Conservation (phyloP, 2,113 vertebrate species). For the Dryoscopus gambensis region DNA sequence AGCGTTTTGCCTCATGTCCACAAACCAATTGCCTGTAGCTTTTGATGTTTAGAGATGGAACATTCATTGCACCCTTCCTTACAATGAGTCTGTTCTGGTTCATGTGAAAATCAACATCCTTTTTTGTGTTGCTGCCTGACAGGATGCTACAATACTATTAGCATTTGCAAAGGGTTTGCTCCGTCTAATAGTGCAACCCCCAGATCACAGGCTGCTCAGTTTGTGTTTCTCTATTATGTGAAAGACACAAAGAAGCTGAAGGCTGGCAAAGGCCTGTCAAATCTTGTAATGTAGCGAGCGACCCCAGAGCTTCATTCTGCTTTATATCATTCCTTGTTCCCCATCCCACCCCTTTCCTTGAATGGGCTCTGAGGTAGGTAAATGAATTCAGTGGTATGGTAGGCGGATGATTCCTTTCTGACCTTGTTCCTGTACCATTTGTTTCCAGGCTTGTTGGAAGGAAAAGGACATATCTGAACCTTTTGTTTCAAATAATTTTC, state of each 20-base stretch:
- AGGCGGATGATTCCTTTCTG: constrained; percentile 79
- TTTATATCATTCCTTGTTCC: constrained; percentile 73
- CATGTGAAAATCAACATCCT: constrained; percentile 77
- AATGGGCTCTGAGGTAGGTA: constrained; percentile 87
- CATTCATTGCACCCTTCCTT: constrained; percentile 65
- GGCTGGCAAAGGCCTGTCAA: constrained; percentile 92
- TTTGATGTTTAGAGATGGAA: constrained; percentile 69
- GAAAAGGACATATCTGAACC: constrained; percentile 75
- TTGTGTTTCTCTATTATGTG: constrained; percentile 93
- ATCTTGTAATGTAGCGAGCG: constrained; percentile 82
- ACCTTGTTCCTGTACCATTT: constrained; percentile 85
- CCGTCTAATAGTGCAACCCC: constrained; percentile 78
- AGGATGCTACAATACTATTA: constrained; percentile 89
- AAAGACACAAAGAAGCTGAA: constrained; percentile 89
- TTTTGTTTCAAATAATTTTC: constrained; percentile 86
- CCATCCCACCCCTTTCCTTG: constrained; percentile 66
- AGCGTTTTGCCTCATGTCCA: constrained; percentile 1
- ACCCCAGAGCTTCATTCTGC: constrained; percentile 87
- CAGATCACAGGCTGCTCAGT: constrained; percentile 85
- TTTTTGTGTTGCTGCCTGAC: constrained; percentile 82
- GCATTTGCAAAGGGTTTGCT: constrained; percentile 95
- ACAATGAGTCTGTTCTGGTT: constrained; percentile 82
- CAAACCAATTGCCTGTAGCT: constrained; percentile 46
- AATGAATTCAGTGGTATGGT: constrained; percentile 88
- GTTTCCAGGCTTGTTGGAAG: constrained; percentile 86